phyloP scores from a whole-genome alignment of 2,888 invertebrate species.

The Strigamia maritima region DNA sequence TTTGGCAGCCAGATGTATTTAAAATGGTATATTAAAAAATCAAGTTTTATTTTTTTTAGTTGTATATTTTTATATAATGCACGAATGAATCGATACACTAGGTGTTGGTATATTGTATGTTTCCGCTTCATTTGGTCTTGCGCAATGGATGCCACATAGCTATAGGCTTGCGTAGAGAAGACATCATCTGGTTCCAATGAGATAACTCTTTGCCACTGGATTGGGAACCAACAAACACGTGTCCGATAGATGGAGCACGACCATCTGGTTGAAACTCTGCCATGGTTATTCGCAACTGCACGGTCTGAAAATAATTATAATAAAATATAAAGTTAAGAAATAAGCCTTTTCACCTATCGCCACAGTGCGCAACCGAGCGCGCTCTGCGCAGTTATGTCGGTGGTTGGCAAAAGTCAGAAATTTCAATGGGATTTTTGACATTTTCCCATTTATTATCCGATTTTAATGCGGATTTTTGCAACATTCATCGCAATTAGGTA shows the following conservation, averaged over 20 bases:
- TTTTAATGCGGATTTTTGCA: no score
- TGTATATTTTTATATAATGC: neutral
- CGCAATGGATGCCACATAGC: slow-evolving; percentile 80
- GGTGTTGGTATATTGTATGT: neutral
- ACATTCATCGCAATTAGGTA: no score
- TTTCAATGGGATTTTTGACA: no score
- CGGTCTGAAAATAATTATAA: slow-evolving; percentile 59
- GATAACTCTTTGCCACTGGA: slow-evolving; percentile 68
- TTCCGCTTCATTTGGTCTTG: slow-evolving; percentile 44
- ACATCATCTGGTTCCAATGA: slow-evolving; percentile 82
- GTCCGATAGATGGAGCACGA: slow-evolving; percentile 67
- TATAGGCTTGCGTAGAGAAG: slow-evolving; percentile 72
- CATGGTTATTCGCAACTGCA: slow-evolving; percentile 67
- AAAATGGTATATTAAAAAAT: neutral
- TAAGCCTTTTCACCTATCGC: no score
- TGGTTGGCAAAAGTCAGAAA: no score
- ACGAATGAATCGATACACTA: neutral
- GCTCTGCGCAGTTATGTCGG: no score
- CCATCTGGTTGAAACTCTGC: slow-evolving; percentile 57
- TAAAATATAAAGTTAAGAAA: no score
- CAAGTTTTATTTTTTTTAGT: neutral
- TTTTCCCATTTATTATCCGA: no score
- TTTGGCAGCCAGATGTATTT: neutral
- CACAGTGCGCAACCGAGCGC: no score
- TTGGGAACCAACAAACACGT: slow-evolving; percentile 72